A percentile compares a stretch with the other conserved stretches of the same genome.
Evolutionary conservation across 2,113 vertebrate species (phyloP).

Genomic region (Chauna torquata): DNA sequence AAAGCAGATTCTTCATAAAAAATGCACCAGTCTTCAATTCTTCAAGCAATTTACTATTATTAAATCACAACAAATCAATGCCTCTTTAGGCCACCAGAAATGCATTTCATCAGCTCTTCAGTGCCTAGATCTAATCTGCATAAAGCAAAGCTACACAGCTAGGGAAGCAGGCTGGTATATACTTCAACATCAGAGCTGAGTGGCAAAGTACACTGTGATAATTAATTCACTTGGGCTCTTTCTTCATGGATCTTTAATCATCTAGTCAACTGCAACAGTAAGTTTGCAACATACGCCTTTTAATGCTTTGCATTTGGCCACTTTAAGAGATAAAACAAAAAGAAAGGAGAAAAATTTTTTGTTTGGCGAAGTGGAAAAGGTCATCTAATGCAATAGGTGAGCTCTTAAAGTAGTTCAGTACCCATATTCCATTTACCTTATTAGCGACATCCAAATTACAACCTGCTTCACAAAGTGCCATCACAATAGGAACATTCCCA

Average conservation of each 20-base stretch:
- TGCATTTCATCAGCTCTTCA: neutral
- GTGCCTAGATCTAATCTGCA: neutral
- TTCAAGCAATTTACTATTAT: neutral
- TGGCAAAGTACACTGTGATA: neutral
- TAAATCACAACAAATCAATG: neutral
- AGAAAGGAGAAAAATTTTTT: neutral
- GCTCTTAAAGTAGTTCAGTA: neutral
- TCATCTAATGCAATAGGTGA: neutral
- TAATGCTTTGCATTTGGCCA: neutral
- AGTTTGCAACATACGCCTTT: neutral
- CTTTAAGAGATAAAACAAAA: neutral
- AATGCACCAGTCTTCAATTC: neutral
- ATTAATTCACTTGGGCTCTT: neutral
- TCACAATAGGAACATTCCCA: slow-evolving; percentile 88
- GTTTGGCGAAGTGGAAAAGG: neutral
- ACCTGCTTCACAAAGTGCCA: slow-evolving; percentile 83
- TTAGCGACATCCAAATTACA: slow-evolving; percentile 90
- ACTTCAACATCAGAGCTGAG: neutral
- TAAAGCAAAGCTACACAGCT: neutral
- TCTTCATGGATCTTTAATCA: neutral
- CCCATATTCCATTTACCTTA: slow-evolving; percentile 79
- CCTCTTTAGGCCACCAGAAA: neutral
- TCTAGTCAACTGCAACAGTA: neutral
- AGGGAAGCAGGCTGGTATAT: neutral
- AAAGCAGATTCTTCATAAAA: neutral